phyloP scores from a whole-genome alignment of 37 sponge, comb jelly and placozoan genomes.

The Ianthella basta region DNA sequence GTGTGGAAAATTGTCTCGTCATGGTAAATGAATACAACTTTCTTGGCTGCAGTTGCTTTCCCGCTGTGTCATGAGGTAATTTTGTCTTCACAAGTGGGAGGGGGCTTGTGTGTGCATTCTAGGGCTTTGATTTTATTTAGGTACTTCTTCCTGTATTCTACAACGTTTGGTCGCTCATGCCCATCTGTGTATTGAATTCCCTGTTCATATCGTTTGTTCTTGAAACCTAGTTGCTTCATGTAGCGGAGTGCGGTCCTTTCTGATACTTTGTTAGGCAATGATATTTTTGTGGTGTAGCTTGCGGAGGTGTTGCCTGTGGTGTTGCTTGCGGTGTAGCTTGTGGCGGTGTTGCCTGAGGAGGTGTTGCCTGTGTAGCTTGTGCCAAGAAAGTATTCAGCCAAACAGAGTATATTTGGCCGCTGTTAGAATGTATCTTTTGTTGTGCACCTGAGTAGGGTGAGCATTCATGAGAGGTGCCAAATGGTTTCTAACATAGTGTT shows the following conservation, averaged over 20 bases:
- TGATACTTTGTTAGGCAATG: neutral
- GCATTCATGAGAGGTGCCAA: too few species aligned
- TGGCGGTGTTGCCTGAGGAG: too few species aligned
- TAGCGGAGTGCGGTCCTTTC: neutral
- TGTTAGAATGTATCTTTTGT: too few species aligned
- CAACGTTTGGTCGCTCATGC: constrained; percentile 11
- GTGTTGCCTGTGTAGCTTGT: too few species aligned
- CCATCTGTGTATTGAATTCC: constrained; percentile 8
- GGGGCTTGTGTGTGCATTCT: neutral
- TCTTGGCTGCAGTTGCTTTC: neutral
- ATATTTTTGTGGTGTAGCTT: too few species aligned
- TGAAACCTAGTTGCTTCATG: neutral
- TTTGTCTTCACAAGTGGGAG: neutral
- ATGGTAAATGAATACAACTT: constrained; percentile 17
- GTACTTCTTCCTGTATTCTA: neutral
- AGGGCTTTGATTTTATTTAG: neutral
- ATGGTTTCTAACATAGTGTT: too few species aligned
- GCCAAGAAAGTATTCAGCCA: too few species aligned
- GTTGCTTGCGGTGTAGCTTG: too few species aligned
- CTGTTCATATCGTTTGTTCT: neutral
- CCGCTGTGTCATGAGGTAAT: neutral
- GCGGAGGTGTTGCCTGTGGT: too few species aligned
- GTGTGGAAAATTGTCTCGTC: constrained; percentile 13
- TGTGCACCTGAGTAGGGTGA: too few species aligned
- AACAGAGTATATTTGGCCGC: too few species aligned